Evolutionary conservation across 2,888 invertebrate species (phyloP), one percentile per base, ranked within the genome.

Genomic region (Eurytoma californica): DNA sequence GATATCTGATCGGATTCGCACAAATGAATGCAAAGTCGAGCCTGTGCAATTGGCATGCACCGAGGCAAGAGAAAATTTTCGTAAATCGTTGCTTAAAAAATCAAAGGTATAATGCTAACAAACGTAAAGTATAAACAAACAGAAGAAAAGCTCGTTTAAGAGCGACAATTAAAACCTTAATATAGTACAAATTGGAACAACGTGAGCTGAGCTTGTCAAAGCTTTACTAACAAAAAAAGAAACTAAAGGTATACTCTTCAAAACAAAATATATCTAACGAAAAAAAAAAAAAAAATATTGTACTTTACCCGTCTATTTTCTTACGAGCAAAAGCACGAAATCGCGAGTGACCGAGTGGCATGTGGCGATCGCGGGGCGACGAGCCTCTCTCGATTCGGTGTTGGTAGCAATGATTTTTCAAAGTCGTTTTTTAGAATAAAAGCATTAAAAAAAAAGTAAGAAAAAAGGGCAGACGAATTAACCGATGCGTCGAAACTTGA

Each of bases 381-480:
- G n/a, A 53, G 72, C 73, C 65, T 13, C 70, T 74, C 74, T 77
- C 66, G 65, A 79, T 77, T 82, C 80, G 72, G 72, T 79, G 81
- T 82, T 79, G 70, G 76, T 80, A 75, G 72, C 80, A 82, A 81
- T 82, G 82, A 81, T 82, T 82, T 82, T 79, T 75, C 65, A 73
- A 81, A 80, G 69, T 82, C 81, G 77, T 82, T 79, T 80, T 79
- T 79, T 77, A 73, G 51, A 77, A 47, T 67, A 66, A 63, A 67
- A 28, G 47, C n/a, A 47, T 30, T 30, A 30, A 3, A 53, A 24
- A 72, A 47, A 72, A 57, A 39, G 39, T 13, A 20, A 55, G 20
- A 61, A 72, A 30, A 49, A n/a, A 28, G 30, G 39, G 3, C 39
- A 39, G 39, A 39, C 39, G 39, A 39, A 39, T 39, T 39, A 39